Conservation (phyloP, 2,113 vertebrate genomes). For the Myxocyprinus asiaticus region DNA sequence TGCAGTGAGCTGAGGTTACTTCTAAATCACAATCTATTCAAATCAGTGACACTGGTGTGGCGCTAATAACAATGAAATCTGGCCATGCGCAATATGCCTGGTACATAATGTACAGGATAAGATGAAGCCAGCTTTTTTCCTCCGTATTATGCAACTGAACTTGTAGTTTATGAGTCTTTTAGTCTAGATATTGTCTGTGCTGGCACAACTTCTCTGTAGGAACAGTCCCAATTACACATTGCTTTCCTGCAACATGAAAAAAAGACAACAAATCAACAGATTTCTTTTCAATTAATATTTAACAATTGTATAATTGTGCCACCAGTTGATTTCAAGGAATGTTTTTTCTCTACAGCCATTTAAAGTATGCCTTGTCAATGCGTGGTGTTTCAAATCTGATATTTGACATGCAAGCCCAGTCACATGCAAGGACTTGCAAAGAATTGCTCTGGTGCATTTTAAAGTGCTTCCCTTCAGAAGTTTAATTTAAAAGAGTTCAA, state of each 20-base stretch:
- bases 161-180: not conserved
- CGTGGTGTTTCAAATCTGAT: constrained; percentile 1
- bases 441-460: not conserved
- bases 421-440: not conserved
- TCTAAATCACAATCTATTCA: no score
- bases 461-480: not conserved
- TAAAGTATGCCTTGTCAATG: not conserved
- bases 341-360: no score
- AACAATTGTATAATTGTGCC: no score
- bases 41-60: not conserved
- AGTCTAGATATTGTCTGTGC: constrained; percentile 12
- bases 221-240: not conserved
- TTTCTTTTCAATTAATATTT: not conserved
- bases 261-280: not conserved
- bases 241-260: not conserved
- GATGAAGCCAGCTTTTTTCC: not conserved
- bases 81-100: not conserved
- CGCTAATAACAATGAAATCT: not conserved
- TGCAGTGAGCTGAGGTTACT: no score
- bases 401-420: not conserved
- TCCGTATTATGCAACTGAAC: not conserved
- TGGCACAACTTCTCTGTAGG: not conserved
- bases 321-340: no score
- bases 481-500: no score
- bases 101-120: constrained; percentile 17